Base-by-base conservation (phyloP, 2,113 vertebrate genomes). In the Oophaga pumilio region DNA sequence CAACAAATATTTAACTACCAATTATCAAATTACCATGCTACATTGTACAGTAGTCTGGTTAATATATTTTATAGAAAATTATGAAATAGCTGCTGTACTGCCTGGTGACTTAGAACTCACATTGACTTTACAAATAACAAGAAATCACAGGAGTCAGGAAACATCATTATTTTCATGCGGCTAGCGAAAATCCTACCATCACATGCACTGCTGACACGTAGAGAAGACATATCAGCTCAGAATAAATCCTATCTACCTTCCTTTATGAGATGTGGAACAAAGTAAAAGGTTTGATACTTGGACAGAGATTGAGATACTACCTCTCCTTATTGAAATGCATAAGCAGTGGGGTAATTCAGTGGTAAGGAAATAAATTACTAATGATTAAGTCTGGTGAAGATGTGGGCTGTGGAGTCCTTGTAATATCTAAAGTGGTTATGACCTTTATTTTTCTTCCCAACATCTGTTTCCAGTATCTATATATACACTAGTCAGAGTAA, bases 121-220 rank as follows among this genome's bases (percentile, higher is more conserved):
- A 43, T 10, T 83, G 59, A 15, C 20, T 50, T 13, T n/a, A 43
- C 53, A 83, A 22, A 83, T 83, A 53, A 68, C 62, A 69, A 24
- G 28, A 1, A 50, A 24, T 43, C 69, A 22, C n/a, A 66, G 33
- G 24, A 24, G n/a, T 83, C 22, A 10, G 18, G 68, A 69, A 68
- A 83, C 81, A 68, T 83, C 64, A 83, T 83, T 69, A 83, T 83
- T 68, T 53, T 83, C 24, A 52, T 53, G 9, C 24, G 20, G 20
- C 50, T 53, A 14, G 49, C 18, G 14, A 49, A 53, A 49, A 33
- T 12, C 81, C 28, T 74, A 69, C 43, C 33, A 22, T 11, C 15
- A 28, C 20, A 57, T 60, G 52, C n/a, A 57, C 24, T 33, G 57
- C 78, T 81, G 57, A 60, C 78, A 81, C 56, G 20, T 9, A 22